Evolutionary conservation across 2,113 vertebrate genomes (phyloP), one percentile per base, ranked within the genome.

Genomic region (Merops nubicus): DNA sequence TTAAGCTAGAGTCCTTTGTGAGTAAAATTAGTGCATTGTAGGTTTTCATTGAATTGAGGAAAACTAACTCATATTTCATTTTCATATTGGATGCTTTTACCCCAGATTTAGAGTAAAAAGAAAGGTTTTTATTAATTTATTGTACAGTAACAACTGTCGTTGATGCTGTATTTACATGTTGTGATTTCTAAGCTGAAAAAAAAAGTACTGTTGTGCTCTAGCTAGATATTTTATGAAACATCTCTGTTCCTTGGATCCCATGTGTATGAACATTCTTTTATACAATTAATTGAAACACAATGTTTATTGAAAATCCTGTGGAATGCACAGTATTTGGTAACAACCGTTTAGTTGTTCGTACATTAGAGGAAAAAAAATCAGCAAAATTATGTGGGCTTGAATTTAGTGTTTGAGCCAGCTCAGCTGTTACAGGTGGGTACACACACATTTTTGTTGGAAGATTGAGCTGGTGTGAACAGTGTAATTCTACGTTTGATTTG

Each of bases 171-270:
- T 85, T 81, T 93, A 64, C 31, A 84, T 59, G 15, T 38, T 47
- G 7, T 0, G 2, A 19, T 69, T 75, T 92, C 56, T 84, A 72
- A 84, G 15, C 12, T 67, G 42, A 67, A 77, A n/a, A 22, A 57
- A 31, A 28, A 8, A 23, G 15, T 13, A n/a, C 12, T 33, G 4
- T 12, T 47, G 11, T 18, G 8, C 33, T 93, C 6, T 60, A 80
- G 19, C 10, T 29, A 57, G 6, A 7, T n/a, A 33, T 60, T 93
- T 90, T 4, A 45, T 86, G 22, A 87, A 74, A 59, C 12, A 42
- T 17, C 12, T 4, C 1, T 31, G 4, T 56, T 60, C 12, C 25
- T 64, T 84, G 1, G 0, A 43, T 51, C 3, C 10, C 75, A 5
- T 31, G 18, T 36, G 10, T 45, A 34, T 65, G 64, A 72, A 17